A percentile compares a stretch with the other conserved stretches of the same genome.
These are phyloP conservation scores for Etheostoma nigrum DNA, from an alignment of 2,797 vertebrate genomes.

Conservation along the genomic window DNA sequence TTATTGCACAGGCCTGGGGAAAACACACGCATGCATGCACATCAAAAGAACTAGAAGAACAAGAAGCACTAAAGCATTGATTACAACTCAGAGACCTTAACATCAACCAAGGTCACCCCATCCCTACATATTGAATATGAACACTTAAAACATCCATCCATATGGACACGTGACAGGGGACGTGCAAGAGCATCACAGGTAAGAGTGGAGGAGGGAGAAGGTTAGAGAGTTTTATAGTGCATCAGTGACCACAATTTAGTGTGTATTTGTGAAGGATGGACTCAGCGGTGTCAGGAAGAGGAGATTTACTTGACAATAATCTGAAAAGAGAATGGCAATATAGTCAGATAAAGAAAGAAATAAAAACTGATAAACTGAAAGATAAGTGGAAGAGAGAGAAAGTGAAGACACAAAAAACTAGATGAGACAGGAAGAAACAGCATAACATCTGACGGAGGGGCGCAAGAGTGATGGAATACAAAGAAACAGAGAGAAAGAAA, in stretches of 20 bases:
- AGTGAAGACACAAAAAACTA: conserved; percentile 24
- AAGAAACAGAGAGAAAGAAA: conserved; percentile 38
- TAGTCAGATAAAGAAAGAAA: conserved; percentile 5
- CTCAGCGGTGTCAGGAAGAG: background rate
- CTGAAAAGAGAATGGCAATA: conserved; percentile 36
- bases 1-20: background rate
- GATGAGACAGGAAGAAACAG: conserved; percentile 20
- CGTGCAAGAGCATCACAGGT: conserved; percentile 30
- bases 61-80: conserved; percentile 10
- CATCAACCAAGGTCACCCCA: conserved; percentile 59
- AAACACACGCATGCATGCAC: background rate
- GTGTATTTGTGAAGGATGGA: conserved; percentile 54
- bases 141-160: background rate
- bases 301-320: conserved; percentile 48
- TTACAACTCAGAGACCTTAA: conserved; percentile 39
- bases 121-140: conserved; percentile 16
- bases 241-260: conserved; percentile 60
- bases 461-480: conserved; percentile 29
- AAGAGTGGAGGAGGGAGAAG: conserved; percentile 24
- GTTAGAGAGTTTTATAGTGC: conserved; percentile 38
- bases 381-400: conserved; percentile 7
- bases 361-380: conserved; percentile 21
- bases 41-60: background rate
- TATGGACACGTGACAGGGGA: conserved; percentile 6
- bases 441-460: conserved; percentile 31